Evolutionary conservation across 2,113 vertebrate genomes (phyloP).

Genomic region (Jacana jacana): DNA sequence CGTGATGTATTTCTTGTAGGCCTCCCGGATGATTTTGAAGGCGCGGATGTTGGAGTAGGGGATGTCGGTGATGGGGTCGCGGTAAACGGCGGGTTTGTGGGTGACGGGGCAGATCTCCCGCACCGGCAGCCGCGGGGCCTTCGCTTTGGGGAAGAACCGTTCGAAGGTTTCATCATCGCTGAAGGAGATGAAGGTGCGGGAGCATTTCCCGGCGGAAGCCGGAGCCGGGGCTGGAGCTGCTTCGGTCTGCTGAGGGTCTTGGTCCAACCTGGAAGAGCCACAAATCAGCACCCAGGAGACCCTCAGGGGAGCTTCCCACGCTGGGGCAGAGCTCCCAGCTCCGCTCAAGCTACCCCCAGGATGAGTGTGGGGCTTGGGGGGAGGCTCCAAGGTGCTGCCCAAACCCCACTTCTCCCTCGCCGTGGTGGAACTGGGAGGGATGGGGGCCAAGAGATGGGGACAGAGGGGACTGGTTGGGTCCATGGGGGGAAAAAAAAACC

Average conservation of each 20-base stretch:
- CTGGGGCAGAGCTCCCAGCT: neutral
- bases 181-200: constrained; percentile 92
- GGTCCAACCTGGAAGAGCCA: constrained; percentile 80
- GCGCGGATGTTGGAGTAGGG: constrained; percentile 89
- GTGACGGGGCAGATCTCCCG: constrained; percentile 94
- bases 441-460: fast-evolving
- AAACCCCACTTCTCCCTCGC: neutral
- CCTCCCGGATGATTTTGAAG: constrained; percentile 94
- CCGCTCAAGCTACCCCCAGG: fast-evolving
- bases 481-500: fast-evolving
- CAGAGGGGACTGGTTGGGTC: fast-evolving
- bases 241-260: constrained; percentile 67
- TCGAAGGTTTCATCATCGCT: constrained; percentile 90
- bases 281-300: neutral
- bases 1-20: constrained; percentile 92
- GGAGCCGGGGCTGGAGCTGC: neutral
- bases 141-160: constrained; percentile 74
- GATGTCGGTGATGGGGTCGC: constrained; percentile 94
- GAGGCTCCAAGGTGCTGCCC: neutral
- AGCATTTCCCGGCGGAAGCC: constrained; percentile 71
- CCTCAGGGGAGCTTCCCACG: neutral
- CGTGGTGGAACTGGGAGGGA: fast-evolving
- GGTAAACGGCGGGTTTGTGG: constrained; percentile 87
- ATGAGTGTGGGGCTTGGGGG: no score
- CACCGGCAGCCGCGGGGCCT: constrained; percentile 74